phyloP scores from a whole-genome alignment of 2,888 invertebrate species.

The Lasioglossum figueresi region DNA sequence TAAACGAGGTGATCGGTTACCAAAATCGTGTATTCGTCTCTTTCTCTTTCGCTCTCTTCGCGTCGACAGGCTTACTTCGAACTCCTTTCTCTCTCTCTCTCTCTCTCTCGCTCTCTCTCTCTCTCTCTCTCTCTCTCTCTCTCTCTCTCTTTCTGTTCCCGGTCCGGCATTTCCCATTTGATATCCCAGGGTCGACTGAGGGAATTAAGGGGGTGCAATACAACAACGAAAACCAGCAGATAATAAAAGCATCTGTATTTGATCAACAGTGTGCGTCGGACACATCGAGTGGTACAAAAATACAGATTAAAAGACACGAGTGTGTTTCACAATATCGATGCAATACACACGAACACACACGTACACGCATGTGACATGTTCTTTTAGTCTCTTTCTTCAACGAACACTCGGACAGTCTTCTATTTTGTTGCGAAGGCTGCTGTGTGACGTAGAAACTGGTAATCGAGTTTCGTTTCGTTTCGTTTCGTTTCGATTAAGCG shows the following conservation, averaged over 20 bases:
- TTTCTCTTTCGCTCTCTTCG: conserved; percentile 29
- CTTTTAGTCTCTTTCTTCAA: conserved; percentile 19
- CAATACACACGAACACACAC: conserved; percentile 29
- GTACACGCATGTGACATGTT: neutral
- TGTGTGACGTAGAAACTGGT: conserved; percentile 27
- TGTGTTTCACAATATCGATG: conserved; percentile 27
- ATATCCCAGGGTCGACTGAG: conserved; percentile 19
- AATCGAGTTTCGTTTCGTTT: neutral
- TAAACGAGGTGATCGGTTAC: conserved; percentile 61
- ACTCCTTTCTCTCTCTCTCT: neutral
- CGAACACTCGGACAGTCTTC: conserved; percentile 17
- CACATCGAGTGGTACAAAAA: conserved; percentile 68
- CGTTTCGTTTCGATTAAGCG: neutral
- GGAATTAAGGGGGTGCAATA: conserved; percentile 58
- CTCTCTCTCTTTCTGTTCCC: neutral
- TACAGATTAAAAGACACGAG: conserved; percentile 57
- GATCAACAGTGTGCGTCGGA: conserved; percentile 55
- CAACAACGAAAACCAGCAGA: conserved; percentile 61
- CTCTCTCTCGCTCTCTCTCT: no score
- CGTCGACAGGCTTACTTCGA: conserved; percentile 65
- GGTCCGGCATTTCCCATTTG: neutral
- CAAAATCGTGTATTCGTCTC: conserved; percentile 33
- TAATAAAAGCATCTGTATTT: conserved; percentile 71
- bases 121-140: conserved; percentile 35
- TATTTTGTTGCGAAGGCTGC: conserved; percentile 26